Evolutionary conservation across 2,113 vertebrate genomes (phyloP), one percentile per base, ranked within the genome.

Genomic region (Zapornia atra): DNA sequence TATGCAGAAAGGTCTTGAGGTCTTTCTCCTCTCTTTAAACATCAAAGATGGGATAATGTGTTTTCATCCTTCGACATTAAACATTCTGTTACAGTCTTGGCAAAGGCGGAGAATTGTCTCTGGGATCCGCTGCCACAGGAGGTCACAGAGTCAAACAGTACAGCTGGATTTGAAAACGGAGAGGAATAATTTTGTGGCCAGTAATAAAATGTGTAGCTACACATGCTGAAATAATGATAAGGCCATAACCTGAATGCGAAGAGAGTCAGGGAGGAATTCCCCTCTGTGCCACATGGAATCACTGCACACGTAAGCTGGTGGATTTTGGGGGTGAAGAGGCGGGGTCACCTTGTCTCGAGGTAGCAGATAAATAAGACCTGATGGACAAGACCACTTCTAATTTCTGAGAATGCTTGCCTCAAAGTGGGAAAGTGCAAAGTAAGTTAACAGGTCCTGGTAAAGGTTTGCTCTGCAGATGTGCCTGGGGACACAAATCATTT

Each of bases 11-110:
- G 87, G 94, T 94, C 96, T 85, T 48, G 64, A 95, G 96, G 94
- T 93, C 82, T 93, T 68, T 96, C 66, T 64, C 66, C 81, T 95
- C 94, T 89, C 94, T 94, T 96, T 90, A 91, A 94, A 83, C 95
- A 97, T 96, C 95, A 97, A 96, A 97, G 91, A 94, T 85, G 64
- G 61, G 91, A 95, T 96, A 96, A 95, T 92, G 75, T 88, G 90
- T 94, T 97, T 97, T 96, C 94, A 97, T 96, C 96, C 86, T 92
- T 78, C 36, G 6, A 75, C 92, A 93, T 96, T 95, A 97, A 94
- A 97, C 86, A 56, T 91, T 95, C 94, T 46, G 8, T 64, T 83
- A 78, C 75, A 87, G 71, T 64, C 83, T 44, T 69, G 81, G 96
- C 92, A 95, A 94, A 96, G 89, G 86, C 5, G 0, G 57, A 21